Evolutionary conservation across 2,113 vertebrate genomes (phyloP).

Genomic region (Hemichromis elongatus): DNA sequence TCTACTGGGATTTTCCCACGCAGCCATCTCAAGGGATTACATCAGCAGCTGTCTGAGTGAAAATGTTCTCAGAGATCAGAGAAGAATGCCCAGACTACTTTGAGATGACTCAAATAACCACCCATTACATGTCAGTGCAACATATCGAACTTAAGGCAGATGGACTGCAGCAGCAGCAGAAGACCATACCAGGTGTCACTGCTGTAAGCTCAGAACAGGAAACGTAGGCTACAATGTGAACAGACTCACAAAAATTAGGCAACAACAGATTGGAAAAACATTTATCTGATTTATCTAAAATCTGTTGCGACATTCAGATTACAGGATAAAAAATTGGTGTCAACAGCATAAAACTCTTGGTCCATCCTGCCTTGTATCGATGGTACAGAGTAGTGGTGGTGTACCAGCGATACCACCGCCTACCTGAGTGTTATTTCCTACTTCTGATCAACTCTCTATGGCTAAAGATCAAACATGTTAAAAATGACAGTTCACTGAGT

Average conservation of each 20-base stretch:
- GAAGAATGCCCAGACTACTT: not conserved
- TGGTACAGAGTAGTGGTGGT: not conserved
- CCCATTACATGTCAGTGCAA: not conserved
- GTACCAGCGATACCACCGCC: not conserved
- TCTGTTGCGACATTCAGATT: not conserved
- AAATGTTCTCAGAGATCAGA: not conserved
- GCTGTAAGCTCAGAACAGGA: not conserved
- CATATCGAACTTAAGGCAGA: not conserved
- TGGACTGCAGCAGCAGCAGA: not conserved
- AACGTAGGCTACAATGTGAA: not conserved
- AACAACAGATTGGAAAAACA: not conserved
- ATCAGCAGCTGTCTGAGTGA: not conserved
- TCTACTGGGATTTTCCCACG: not conserved
- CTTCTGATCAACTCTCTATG: not conserved
- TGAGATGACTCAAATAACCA: not conserved
- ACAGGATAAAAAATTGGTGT: not conserved
- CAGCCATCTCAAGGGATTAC: not conserved
- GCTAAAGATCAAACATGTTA: not conserved
- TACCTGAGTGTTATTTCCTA: not conserved
- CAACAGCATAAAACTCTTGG: not conserved
- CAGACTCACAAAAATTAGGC: not conserved
- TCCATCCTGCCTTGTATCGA: not conserved
- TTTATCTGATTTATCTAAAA: no score
- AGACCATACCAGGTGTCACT: not conserved
- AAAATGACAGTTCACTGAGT: not conserved